These are phyloP conservation scores for Triplophysa bombifrons DNA, from an alignment of 2,797 vertebrate genomes.

Conservation along the genomic window DNA sequence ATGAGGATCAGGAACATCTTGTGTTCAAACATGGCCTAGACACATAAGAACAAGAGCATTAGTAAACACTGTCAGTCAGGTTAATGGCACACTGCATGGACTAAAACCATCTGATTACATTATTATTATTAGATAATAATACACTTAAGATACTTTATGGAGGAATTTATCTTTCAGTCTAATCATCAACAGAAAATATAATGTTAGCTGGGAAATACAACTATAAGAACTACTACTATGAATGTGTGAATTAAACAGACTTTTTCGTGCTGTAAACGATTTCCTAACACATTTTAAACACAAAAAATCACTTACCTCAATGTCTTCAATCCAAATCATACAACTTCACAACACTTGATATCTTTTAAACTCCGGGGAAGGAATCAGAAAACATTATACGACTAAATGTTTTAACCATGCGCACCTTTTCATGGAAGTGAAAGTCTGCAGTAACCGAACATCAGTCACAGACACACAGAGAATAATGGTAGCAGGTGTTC, in stretches of 20 bases:
- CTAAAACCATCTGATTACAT: not conserved
- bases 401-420: not conserved
- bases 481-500: conserved; percentile 23
- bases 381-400: not conserved
- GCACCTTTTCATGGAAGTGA: conserved; percentile 34
- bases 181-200: too few species aligned
- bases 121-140: too few species aligned
- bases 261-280: too few species aligned
- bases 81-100: not conserved
- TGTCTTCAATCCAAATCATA: conserved; percentile 7
- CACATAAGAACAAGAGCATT: conserved; percentile 31
- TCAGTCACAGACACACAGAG: not conserved
- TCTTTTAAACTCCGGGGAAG: not conserved
- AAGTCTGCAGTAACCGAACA: not conserved
- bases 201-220: too few species aligned
- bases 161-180: too few species aligned
- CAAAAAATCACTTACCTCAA: conserved; percentile 36
- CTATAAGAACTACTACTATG: too few species aligned
- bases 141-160: too few species aligned
- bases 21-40: conserved; percentile 65
- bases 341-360: not conserved
- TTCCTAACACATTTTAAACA: not conserved
- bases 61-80: not conserved
- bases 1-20: conserved; percentile 58
- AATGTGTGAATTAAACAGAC: too few species aligned